Evolutionary conservation across 2,797 vertebrate genomes (phyloP), one percentile per base, ranked within the genome.

Genomic region (Malurus splendens): DNA sequence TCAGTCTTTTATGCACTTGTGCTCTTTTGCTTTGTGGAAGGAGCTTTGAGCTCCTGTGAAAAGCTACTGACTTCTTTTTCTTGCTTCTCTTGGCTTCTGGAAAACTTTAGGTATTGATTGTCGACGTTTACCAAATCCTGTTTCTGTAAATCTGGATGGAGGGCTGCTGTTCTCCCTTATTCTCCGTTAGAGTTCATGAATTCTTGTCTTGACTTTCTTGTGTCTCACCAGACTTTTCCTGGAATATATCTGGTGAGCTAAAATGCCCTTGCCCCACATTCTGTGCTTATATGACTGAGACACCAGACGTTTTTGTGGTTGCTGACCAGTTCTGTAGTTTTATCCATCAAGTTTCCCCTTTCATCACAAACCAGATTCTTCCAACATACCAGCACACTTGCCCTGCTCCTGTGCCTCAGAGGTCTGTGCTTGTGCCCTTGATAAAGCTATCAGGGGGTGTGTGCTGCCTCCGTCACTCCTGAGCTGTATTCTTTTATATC

Each of bases 221-320:
- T 62, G n/a, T 55, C 38, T 85, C 64, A 14, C 12, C 12, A 72
- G 54, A 13, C 25, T 32, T 75, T 79, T 66, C 42, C 42, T 6
- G 3, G 39, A 33, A 27, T 52, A 0, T 28, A n/a, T 20, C 18
- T 68, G 30, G 6, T 65, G 54, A 62, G 9, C 36, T 39, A 16
- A 48, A 72, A 55, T 9, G 6, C 19, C 12, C 8, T 67, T 0
- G 0, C 9, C 13, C 52, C 7, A 4, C 1, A 0, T 17, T 33
- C 16, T 30, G 12, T 83, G 36, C 45, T 42, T 78, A 6, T 57
- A 6, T 39, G 39, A 14, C 27, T 64, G 8, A 25, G 45, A 30
- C 14, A 5, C 5, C 36, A 32, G 28, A 14, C 28, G 11, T 57
- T 42, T 9, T 25, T 44, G 18, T 51, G 62, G 12, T 54, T 28